Evolutionary conservation across 2,888 invertebrate genomes (phyloP).

Genomic region (Idaea dimidiata): DNA sequence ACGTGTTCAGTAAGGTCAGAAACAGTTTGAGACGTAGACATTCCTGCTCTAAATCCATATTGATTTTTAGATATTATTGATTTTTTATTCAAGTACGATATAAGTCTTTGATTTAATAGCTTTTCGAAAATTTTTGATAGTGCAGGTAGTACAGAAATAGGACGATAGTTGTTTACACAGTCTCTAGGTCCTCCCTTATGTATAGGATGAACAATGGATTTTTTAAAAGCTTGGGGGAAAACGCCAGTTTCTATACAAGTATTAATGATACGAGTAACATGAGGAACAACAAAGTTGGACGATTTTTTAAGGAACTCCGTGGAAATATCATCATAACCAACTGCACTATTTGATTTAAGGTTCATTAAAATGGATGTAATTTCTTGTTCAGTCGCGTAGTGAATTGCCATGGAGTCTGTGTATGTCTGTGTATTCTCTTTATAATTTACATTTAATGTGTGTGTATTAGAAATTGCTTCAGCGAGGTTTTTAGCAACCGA

Average conservation of each 20-base stretch:
- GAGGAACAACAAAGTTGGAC: background rate
- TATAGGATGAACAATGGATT: conserved; percentile 11
- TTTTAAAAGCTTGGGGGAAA: conserved; percentile 10
- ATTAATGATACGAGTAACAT: conserved; percentile 8
- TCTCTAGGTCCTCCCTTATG: conserved; percentile 13
- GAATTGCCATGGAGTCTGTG: background rate
- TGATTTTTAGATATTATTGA: conserved; percentile 9
- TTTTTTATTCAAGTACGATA: conserved; percentile 7
- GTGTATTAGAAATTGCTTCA: background rate
- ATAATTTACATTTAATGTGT: background rate
- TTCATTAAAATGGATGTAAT: background rate
- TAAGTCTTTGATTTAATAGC: conserved; percentile 9
- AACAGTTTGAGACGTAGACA: conserved; percentile 11
- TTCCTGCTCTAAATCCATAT: conserved; percentile 6
- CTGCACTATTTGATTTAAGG: conserved; percentile 5
- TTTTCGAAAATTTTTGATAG: conserved; percentile 13
- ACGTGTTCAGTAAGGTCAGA: conserved; percentile 3
- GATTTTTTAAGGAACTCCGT: conserved; percentile 5
- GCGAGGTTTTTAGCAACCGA: background rate
- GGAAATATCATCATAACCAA: conserved; percentile 11
- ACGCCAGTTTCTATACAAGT: conserved; percentile 7
- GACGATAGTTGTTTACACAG: conserved; percentile 13
- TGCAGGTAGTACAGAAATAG: conserved; percentile 10
- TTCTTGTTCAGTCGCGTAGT: background rate
- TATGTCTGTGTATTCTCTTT: background rate